A percentile compares a stretch with the other conserved stretches of the same genome.
Evolutionary conservation across 2,113 vertebrate genomes (phyloP).

Genomic region (Chaetura pelagica): DNA sequence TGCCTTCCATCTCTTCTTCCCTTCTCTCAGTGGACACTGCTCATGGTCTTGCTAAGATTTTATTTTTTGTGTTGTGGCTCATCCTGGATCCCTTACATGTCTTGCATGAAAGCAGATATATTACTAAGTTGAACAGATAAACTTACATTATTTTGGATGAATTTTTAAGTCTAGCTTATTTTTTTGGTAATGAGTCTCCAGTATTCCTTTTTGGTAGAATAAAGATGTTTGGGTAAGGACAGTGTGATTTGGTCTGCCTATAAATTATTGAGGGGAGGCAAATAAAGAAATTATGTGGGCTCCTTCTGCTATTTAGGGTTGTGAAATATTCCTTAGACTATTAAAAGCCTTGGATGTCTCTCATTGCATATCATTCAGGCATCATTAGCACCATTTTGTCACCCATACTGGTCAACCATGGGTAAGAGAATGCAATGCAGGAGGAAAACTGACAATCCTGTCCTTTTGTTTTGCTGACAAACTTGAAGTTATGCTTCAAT

Average conservation of each 20-base stretch:
- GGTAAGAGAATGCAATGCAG: neutral
- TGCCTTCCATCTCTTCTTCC: neutral
- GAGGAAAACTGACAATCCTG: neutral
- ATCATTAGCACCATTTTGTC: neutral
- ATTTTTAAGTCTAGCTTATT: neutral
- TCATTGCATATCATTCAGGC: accelerated
- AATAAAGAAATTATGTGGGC: neutral
- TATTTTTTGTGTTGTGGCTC: neutral
- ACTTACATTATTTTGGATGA: neutral
- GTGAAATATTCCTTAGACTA: neutral
- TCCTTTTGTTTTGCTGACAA: neutral
- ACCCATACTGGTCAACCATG: neutral
- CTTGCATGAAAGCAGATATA: neutral
- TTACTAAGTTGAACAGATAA: neutral
- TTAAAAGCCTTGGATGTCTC: neutral
- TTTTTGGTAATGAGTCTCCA: neutral
- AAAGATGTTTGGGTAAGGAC: neutral
- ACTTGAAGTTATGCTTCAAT: neutral
- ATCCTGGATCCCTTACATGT: neutral
- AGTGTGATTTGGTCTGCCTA: neutral
- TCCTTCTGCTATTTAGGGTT: neutral
- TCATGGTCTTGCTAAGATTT: neutral
- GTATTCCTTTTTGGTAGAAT: neutral
- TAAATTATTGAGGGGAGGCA: neutral
- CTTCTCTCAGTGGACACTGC: neutral